Percentiles rank a stretch among this genome's conserved stretches.
These are phyloP conservation scores for Phaedon cochleariae DNA, from an alignment of 2,888 invertebrate genomes.

Conservation along the genomic window DNA sequence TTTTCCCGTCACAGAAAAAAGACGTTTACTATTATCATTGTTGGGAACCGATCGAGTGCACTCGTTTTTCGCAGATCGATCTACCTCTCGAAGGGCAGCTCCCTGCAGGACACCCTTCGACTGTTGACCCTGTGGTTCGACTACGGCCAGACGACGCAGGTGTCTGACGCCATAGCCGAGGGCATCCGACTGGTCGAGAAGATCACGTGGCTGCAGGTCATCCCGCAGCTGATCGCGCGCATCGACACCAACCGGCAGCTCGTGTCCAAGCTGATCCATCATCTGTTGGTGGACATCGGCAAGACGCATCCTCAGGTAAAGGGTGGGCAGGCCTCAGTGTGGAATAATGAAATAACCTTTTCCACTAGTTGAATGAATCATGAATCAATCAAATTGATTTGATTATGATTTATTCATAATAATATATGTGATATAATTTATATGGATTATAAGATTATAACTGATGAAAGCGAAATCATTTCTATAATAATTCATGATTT, in stretches of 20 bases:
- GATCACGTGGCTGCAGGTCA: slow-evolving; percentile 99
- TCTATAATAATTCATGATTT: no score
- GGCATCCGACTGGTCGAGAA: slow-evolving; percentile 94
- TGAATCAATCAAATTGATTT: no score
- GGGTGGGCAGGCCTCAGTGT: no score
- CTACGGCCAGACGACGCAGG: slow-evolving; percentile 92
- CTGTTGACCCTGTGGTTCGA: slow-evolving; percentile 98
- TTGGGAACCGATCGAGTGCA: no score
- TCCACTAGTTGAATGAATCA: no score
- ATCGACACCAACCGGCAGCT: slow-evolving; percentile 92
- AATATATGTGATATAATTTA: no score
- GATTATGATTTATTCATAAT: no score
- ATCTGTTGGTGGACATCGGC: slow-evolving; percentile 94
- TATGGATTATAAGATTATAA: no score
- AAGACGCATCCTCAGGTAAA: slow-evolving; percentile 98
- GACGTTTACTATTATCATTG: no score
- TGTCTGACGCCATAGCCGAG: slow-evolving; percentile 91
- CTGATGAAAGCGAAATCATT: no score
- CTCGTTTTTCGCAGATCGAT: slow-evolving; percentile 80
- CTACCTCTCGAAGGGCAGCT: slow-evolving; percentile 89
- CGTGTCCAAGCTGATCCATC: slow-evolving; percentile 91
- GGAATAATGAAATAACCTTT: no score
- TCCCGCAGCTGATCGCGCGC: slow-evolving; percentile 97
- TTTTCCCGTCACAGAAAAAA: no score
- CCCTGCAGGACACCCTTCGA: slow-evolving; percentile 94